Evolutionary conservation across 2,888 invertebrate species (phyloP).

Genomic region (Acleris cristana): DNA sequence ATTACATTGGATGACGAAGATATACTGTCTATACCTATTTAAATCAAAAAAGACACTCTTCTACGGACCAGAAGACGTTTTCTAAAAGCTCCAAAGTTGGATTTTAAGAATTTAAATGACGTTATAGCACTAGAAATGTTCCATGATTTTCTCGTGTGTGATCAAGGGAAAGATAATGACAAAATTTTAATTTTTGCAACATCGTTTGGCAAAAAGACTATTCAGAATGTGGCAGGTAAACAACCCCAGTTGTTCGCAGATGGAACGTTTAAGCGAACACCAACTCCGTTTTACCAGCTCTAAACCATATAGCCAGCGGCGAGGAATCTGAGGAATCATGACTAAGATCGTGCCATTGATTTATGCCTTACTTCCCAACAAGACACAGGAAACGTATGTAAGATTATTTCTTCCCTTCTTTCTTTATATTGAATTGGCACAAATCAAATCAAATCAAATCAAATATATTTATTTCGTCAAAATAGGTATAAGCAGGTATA

Average conservation of each 20-base stretch:
- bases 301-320: conserved; percentile 4
- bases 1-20: conserved; percentile 21
- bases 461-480: too few relatives aligned
- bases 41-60: conserved; percentile 18
- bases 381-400: conserved; percentile 4
- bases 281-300: conserved; percentile 18
- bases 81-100: conserved; percentile 17
- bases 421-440: too few relatives aligned
- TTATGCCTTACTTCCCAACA: conserved; percentile 16
- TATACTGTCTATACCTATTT: conserved; percentile 17
- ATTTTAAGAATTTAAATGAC: conserved; percentile 11
- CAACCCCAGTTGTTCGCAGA: conserved; percentile 4
- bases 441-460: too few relatives aligned
- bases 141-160: not conserved
- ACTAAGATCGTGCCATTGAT: conserved; percentile 11
- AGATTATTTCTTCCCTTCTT: conserved; percentile 4
- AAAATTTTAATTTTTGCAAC: conserved; percentile 4
- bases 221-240: conserved; percentile 7
- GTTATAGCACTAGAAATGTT: not conserved
- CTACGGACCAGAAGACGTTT: conserved; percentile 22
- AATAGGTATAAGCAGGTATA: too few relatives aligned
- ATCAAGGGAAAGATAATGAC: not conserved
- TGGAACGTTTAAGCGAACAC: conserved; percentile 17
- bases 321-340: not conserved
- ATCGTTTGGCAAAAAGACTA: not conserved